These are phyloP conservation scores for Sebastes melanostomus DNA, from an alignment of 2,797 vertebrate species.

Conservation along the genomic window DNA sequence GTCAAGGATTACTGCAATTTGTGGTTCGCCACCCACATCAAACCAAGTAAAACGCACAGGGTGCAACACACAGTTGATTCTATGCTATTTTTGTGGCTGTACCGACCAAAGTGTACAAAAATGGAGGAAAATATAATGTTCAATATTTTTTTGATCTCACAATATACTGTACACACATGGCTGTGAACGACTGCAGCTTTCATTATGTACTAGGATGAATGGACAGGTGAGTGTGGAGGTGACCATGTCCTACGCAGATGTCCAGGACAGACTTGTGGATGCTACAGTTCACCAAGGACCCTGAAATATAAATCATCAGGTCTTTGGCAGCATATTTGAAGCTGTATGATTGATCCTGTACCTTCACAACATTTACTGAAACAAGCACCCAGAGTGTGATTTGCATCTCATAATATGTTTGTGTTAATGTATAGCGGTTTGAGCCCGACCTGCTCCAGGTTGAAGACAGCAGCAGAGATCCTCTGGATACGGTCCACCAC, in stretches of 20 bases:
- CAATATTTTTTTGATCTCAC: neutral
- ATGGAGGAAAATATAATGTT: no score
- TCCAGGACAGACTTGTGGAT: neutral
- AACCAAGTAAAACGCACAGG: neutral
- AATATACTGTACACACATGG: neutral
- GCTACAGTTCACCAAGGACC: neutral
- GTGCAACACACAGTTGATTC: neutral
- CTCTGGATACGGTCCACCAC: slow-evolving; percentile 94
- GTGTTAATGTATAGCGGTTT: neutral
- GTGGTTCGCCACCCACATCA: neutral
- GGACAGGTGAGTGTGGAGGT: neutral
- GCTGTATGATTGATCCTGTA: neutral
- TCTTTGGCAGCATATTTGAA: neutral
- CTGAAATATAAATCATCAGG: neutral
- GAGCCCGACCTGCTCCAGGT: slow-evolving; percentile 92
- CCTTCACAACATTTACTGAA: neutral
- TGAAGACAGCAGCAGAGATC: slow-evolving; percentile 97
- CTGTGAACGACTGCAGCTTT: neutral
- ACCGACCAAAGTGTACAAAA: neutral
- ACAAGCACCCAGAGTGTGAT: neutral
- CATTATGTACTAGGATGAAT: neutral
- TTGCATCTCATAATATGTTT: neutral
- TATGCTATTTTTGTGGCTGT: neutral
- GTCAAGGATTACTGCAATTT: neutral
- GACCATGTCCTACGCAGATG: neutral